phyloP scores from a whole-genome alignment of 1,140 invertebrate species.

The Ectropis grisescens region DNA sequence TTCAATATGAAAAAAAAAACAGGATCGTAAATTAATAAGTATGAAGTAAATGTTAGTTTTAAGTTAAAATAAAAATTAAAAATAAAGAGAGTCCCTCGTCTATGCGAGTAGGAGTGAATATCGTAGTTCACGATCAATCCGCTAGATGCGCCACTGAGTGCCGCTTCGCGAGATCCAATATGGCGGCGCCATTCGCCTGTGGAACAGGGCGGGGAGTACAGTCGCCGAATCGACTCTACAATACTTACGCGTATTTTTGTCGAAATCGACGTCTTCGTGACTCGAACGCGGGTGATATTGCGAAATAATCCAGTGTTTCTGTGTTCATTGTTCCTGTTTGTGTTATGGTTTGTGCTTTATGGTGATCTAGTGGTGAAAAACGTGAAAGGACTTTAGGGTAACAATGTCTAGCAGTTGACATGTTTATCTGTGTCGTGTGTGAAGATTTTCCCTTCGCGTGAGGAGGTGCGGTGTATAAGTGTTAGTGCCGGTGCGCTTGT shows the following conservation, averaged over 20 bases:
- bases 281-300: constrained; percentile 60
- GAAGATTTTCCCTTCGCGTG: constrained; percentile 69
- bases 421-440: constrained; percentile 70
- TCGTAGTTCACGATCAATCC: constrained; percentile 21
- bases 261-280: constrained; percentile 51
- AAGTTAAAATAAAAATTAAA: too few relatives aligned
- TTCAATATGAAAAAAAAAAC: too few relatives aligned
- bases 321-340: constrained; percentile 55
- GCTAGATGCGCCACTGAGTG: constrained; percentile 44
- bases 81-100: too few relatives aligned
- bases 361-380: constrained; percentile 61
- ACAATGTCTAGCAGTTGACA: constrained; percentile 69
- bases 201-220: constrained; percentile 66
- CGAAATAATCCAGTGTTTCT: constrained; percentile 57
- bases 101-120: constrained; percentile 3
- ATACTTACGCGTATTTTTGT: constrained; percentile 62
- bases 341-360: constrained; percentile 58
- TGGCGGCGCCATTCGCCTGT: constrained; percentile 64
- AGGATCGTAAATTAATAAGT: too few relatives aligned
- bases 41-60: too few relatives aligned
- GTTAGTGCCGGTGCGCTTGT: constrained; percentile 41
- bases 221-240: constrained; percentile 57
- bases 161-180: constrained; percentile 42
- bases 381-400: constrained; percentile 64
- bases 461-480: constrained; percentile 52